Conservation (phyloP, 2,888 invertebrate genomes). For the Aplocera efformata region DNA sequence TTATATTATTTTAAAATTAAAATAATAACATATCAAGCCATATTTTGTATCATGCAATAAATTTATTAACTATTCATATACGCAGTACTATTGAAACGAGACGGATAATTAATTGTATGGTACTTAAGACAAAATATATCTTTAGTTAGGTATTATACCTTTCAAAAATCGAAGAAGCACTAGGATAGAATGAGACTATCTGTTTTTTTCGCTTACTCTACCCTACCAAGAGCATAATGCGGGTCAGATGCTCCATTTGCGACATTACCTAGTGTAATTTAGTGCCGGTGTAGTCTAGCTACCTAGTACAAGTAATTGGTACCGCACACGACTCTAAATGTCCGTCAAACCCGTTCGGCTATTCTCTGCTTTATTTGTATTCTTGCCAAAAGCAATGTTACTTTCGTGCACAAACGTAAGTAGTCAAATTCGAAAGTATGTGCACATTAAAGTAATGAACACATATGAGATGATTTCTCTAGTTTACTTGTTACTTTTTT, state of each 20-base stretch:
- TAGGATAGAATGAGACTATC: too few species aligned
- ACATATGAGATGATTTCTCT: slow-evolving; percentile 11
- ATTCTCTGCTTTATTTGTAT: slow-evolving; percentile 9
- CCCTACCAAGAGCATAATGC: slow-evolving; percentile 25
- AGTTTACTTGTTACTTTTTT: slow-evolving; percentile 4
- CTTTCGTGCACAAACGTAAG: slow-evolving; percentile 17
- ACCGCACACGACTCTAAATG: slow-evolving; percentile 40
- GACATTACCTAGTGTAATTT: slow-evolving; percentile 34
- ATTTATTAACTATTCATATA: too few species aligned
- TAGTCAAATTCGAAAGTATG: slow-evolving; percentile 19
- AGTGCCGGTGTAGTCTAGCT: slow-evolving; percentile 7
- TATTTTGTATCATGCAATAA: too few species aligned
- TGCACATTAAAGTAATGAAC: slow-evolving; percentile 4
- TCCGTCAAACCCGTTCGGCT: slow-evolving; percentile 35
- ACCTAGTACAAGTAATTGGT: slow-evolving; percentile 2
- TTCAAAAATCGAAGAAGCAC: too few species aligned
- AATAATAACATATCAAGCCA: too few species aligned
- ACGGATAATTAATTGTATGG: too few species aligned
- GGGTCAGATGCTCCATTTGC: slow-evolving; percentile 43
- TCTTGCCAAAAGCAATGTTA: slow-evolving; percentile 14
- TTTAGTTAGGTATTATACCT: too few species aligned
- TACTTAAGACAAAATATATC: too few species aligned
- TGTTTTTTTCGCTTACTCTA: slow-evolving; percentile 10
- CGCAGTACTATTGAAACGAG: too few species aligned
- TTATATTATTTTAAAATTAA: too few species aligned